A percentile compares a stretch with the other conserved stretches of the same genome.
phyloP scores from a whole-genome alignment of 2,888 invertebrate genomes.

The Eristalinus aeneus region DNA sequence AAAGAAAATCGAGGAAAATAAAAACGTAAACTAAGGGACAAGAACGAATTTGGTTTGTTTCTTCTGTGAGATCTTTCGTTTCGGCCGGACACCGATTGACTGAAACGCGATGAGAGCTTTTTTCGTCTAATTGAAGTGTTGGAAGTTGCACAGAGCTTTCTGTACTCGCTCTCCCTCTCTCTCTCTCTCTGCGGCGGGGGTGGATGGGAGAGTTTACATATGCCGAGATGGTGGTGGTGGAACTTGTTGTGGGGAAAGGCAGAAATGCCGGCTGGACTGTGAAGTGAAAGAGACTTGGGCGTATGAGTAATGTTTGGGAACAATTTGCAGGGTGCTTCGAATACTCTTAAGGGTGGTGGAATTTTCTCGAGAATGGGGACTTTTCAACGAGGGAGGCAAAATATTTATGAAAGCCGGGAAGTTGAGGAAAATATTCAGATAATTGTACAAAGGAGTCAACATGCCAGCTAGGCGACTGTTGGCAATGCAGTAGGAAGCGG shows the following conservation, averaged over 20 bases:
- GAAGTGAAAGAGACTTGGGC: conserved; percentile 24
- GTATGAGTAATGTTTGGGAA: conserved; percentile 37
- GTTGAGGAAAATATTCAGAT: too few species aligned
- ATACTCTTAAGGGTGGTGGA: neutral
- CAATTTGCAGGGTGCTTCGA: neutral
- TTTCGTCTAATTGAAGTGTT: conserved; percentile 62
- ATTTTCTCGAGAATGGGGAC: too few species aligned
- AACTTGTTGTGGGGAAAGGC: neutral
- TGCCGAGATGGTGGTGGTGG: conserved; percentile 15
- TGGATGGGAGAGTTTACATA: conserved; percentile 1
- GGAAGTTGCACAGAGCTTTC: conserved; percentile 44
- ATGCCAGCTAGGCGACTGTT: too few species aligned
- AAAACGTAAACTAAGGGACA: conserved; percentile 63
- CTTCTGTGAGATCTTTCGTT: conserved; percentile 79
- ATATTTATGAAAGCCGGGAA: too few species aligned
- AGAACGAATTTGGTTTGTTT: conserved; percentile 58
- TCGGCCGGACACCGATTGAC: conserved; percentile 81
- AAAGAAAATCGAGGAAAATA: conserved; percentile 4
- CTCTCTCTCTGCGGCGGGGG: conserved; percentile 37
- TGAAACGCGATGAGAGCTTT: conserved; percentile 76
- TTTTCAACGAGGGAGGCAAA: too few species aligned
- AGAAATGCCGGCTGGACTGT: conserved; percentile 38
- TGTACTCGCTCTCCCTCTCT: conserved; percentile 24
- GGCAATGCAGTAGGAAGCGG: too few species aligned
- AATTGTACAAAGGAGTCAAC: too few species aligned